These are phyloP conservation scores for Sapayoa aenigma DNA, from an alignment of 2,113 vertebrate species.

Conservation along the genomic window DNA sequence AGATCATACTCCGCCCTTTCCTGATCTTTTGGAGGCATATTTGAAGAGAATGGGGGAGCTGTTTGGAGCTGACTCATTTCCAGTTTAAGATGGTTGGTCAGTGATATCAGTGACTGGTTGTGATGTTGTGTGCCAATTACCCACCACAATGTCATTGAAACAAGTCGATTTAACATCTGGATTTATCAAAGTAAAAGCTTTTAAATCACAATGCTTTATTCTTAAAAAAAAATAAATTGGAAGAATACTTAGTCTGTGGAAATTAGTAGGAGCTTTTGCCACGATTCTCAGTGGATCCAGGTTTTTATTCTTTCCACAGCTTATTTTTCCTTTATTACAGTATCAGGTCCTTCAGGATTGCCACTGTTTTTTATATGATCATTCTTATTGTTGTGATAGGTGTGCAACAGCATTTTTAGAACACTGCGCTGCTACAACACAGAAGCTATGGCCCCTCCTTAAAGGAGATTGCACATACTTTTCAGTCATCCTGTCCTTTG, in stretches of 20 bases:
- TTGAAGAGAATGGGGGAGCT: not conserved
- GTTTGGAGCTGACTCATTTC: not conserved
- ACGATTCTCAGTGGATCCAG: no score
- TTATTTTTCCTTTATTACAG: not conserved
- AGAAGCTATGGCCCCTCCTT: not conserved
- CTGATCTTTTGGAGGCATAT: not conserved
- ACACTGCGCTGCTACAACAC: not conserved
- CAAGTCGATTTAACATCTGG: not conserved
- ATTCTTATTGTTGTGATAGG: not conserved
- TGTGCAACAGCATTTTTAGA: not conserved
- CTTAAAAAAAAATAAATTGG: not conserved
- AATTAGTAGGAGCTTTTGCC: not conserved
- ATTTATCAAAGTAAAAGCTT: not conserved
- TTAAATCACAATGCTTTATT: not conserved
- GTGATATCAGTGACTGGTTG: not conserved
- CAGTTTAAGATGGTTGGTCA: not conserved
- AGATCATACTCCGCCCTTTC: not conserved
- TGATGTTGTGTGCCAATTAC: not conserved
- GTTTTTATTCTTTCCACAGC: not conserved
- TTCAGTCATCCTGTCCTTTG: not conserved
- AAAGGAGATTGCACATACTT: not conserved
- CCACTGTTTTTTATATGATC: not conserved
- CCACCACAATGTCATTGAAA: not conserved
- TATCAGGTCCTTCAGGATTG: not conserved
- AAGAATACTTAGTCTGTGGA: not conserved